phyloP scores from a whole-genome alignment of 1,140 invertebrate species.

The Carposina sasakii region DNA sequence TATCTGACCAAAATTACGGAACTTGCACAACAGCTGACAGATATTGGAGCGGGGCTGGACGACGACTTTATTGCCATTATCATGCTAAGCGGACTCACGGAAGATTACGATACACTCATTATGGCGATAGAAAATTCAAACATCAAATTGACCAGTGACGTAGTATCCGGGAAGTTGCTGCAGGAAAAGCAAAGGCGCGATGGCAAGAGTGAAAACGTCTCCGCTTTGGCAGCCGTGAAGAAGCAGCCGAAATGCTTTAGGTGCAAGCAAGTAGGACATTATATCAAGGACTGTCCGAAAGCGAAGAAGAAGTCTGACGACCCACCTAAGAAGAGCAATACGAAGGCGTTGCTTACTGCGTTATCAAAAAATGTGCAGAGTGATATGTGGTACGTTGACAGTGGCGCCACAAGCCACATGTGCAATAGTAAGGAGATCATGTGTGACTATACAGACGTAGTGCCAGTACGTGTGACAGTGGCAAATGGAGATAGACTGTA shows the following conservation, averaged over 20 bases:
- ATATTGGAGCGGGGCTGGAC: slow-evolving; percentile 11
- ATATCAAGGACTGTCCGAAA: slow-evolving; percentile 4
- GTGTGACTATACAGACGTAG: not conserved
- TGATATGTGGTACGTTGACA: slow-evolving; percentile 21
- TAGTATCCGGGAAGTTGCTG: slow-evolving; percentile 2
- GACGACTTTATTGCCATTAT: slow-evolving; percentile 18
- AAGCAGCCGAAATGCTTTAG: slow-evolving; percentile 2
- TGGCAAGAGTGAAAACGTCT: not conserved
- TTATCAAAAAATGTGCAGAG: not conserved
- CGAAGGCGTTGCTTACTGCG: not conserved
- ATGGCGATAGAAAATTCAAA: slow-evolving; percentile 14
- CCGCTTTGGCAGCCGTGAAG: not conserved
- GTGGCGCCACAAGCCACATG: slow-evolving; percentile 22
- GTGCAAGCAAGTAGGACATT: slow-evolving; percentile 5
- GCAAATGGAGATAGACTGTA: not conserved
- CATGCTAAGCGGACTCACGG: slow-evolving; percentile 18
- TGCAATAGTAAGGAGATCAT: not conserved
- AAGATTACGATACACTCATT: slow-evolving; percentile 13
- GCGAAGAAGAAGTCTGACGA: not conserved
- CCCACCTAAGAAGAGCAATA: too few relatives aligned
- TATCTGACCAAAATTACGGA: slow-evolving; percentile 1
- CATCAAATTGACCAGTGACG: slow-evolving; percentile 8
- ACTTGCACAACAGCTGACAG: slow-evolving; percentile 1
- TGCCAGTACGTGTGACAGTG: not conserved
- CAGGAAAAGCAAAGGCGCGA: slow-evolving; percentile 4